Conservation (phyloP, 2,797 vertebrate species). For the Otolemur crassicaudatus region DNA sequence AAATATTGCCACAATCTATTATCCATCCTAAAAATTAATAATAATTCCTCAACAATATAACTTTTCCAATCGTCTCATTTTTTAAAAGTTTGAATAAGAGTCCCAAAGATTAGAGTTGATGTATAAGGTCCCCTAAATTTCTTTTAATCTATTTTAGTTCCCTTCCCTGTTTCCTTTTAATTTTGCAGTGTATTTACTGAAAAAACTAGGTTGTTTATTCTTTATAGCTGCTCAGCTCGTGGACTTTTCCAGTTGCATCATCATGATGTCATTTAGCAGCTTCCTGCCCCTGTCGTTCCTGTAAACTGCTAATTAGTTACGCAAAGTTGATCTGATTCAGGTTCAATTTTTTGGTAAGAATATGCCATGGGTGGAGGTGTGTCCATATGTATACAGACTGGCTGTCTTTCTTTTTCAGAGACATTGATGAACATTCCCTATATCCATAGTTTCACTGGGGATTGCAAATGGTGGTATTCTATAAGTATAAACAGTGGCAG, state of each 20-base stretch:
- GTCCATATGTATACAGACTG: not conserved
- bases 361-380: not conserved
- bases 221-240: not conserved
- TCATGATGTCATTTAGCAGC: not conserved
- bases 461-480: not conserved
- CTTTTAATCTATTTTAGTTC: constrained; percentile 10
- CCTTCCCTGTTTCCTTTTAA: not conserved
- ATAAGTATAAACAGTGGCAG: not conserved
- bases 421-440: not conserved
- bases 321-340: not conserved
- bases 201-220: not conserved
- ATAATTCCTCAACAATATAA: not conserved
- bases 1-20: not conserved
- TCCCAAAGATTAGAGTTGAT: not conserved
- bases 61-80: constrained; percentile 37
- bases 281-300: not conserved
- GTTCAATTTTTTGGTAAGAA: constrained; percentile 13
- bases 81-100: constrained; percentile 9
- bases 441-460: not conserved
- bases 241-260: not conserved
- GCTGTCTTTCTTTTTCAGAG: not conserved
- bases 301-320: constrained; percentile 12
- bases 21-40: constrained; percentile 16
- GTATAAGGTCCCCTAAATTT: not conserved
- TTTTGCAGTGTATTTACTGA: not conserved